Evolutionary conservation across 2,888 invertebrate species (phyloP), one percentile per base, ranked within the genome.

Genomic region (Eilema depressum): DNA sequence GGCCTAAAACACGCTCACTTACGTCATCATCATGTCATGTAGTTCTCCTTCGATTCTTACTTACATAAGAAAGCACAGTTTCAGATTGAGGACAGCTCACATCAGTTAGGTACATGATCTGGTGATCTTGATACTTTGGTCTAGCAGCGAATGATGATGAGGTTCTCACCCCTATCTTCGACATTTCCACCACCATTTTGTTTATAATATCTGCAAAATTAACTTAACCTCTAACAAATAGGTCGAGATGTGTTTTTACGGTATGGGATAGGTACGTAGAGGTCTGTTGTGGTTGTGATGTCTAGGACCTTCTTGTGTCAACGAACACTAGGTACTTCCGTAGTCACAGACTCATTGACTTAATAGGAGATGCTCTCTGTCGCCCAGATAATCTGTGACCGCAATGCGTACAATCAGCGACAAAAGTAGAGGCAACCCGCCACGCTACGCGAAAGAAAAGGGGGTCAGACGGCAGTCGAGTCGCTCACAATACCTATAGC

Each of bases 101-200:
- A 71, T 92, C 90, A 4, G 81, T 74, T 0, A 91, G 73, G 60
- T 85, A 87, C 20, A 92, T 41, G 8, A 89, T 68, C 0, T 80
- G 76, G 41, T 88, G 90, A 8, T 86, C 85, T 64, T 87, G 83
- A 10, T 80, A 83, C 17, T 82, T 80, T 0, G 74, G 71, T 26
- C 63, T 73, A 0, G 73, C 64, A 62, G 76, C 70, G 11, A 84
- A 75, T 1, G 75, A 74, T 0, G 82, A 73, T 0, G 88, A 85
- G 3, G 83, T 78, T 53, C 88, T 84, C 4, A 86, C 77, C 17
- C 87, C 88, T 23, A 78, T 75, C 3, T 75, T 76, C 0, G 81
- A 80, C 56, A 92, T 65, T 63, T 82, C 80, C 37, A 80, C 85
- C 3, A 85, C 79, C 17, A 92, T 74, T n/a, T 77, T 82, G 20